phyloP scores from a whole-genome alignment of 2,797 vertebrate genomes.

The Lagorchestes hirsutus region DNA sequence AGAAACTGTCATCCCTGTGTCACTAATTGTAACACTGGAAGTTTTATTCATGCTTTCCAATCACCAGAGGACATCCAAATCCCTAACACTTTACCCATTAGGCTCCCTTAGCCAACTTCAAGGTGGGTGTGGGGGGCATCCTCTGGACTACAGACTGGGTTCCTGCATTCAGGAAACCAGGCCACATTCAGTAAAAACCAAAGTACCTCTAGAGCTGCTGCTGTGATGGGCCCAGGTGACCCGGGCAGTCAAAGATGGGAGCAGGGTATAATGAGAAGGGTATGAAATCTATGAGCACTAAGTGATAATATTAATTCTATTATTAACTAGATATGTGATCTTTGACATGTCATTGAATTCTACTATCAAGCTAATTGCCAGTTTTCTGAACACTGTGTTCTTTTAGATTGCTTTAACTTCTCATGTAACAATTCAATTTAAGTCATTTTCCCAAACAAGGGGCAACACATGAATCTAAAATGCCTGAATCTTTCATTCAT shows the following conservation, averaged over 20 bases:
- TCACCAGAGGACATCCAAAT: constrained; percentile 20
- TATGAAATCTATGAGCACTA: background rate
- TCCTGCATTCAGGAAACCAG: background rate
- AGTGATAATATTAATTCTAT: background rate
- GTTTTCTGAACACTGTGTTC: background rate
- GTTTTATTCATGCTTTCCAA: background rate
- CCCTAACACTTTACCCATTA: background rate
- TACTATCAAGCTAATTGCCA: background rate
- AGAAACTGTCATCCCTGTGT: background rate
- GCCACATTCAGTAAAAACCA: background rate
- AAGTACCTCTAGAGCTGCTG: background rate
- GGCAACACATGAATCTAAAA: constrained; percentile 28
- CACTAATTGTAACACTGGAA: background rate
- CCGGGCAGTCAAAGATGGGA: background rate
- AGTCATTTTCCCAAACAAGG: constrained; percentile 13
- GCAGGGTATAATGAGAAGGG: background rate
- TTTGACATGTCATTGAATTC: background rate
- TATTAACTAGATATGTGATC: background rate
- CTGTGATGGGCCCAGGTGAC: background rate
- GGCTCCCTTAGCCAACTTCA: background rate
- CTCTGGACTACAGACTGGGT: background rate
- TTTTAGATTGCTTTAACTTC: background rate
- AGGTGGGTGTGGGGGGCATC: too few relatives aligned
- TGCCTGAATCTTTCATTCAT: background rate
- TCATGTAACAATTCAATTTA: background rate